Evolutionary conservation across 2,113 vertebrate species (phyloP).

Genomic region (Zingel zingel): DNA sequence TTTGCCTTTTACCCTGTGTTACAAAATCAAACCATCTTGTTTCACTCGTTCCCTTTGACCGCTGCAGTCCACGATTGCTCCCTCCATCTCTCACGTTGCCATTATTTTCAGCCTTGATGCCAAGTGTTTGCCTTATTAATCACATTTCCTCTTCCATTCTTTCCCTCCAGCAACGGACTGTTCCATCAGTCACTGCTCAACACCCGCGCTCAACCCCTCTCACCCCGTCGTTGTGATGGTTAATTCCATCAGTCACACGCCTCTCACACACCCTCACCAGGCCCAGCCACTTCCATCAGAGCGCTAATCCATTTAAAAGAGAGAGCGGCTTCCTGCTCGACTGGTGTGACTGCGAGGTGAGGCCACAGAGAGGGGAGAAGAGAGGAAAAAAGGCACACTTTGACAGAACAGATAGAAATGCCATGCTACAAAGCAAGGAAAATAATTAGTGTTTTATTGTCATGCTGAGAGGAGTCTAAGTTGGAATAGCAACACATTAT

Average conservation of each 20-base stretch:
- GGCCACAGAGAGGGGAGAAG: slow-evolving; percentile 15
- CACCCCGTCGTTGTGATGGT: slow-evolving; percentile 67
- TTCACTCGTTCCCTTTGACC: slow-evolving; percentile 57
- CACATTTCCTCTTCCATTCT: slow-evolving; percentile 75
- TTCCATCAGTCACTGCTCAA: slow-evolving; percentile 77
- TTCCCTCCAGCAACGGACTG: slow-evolving; percentile 59
- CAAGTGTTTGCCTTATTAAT: slow-evolving; percentile 75
- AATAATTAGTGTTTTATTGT: slow-evolving; percentile 61
- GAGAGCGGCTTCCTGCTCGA: slow-evolving; percentile 55
- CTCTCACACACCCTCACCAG: slow-evolving; percentile 60
- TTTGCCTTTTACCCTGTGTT: background rate
- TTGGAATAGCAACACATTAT: slow-evolving; percentile 1
- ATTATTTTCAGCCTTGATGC: slow-evolving; percentile 66
- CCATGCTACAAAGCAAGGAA: slow-evolving; percentile 37
- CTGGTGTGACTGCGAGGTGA: slow-evolving; percentile 54
- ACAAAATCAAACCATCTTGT: slow-evolving; percentile 32
- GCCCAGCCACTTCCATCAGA: slow-evolving; percentile 68
- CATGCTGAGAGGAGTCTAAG: slow-evolving; percentile 16
- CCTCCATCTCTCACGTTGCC: slow-evolving; percentile 44
- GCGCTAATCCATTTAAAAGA: slow-evolving; percentile 75
- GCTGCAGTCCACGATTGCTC: slow-evolving; percentile 21
- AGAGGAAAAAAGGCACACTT: slow-evolving; percentile 15
- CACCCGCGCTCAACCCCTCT: slow-evolving; percentile 68
- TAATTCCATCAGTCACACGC: slow-evolving; percentile 81
- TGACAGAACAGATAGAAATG: slow-evolving; percentile 57